Percentiles rank a stretch among this genome's conserved stretches.
Conservation (phyloP, 2,888 invertebrate genomes). For the Drosophila melanosoma region DNA sequence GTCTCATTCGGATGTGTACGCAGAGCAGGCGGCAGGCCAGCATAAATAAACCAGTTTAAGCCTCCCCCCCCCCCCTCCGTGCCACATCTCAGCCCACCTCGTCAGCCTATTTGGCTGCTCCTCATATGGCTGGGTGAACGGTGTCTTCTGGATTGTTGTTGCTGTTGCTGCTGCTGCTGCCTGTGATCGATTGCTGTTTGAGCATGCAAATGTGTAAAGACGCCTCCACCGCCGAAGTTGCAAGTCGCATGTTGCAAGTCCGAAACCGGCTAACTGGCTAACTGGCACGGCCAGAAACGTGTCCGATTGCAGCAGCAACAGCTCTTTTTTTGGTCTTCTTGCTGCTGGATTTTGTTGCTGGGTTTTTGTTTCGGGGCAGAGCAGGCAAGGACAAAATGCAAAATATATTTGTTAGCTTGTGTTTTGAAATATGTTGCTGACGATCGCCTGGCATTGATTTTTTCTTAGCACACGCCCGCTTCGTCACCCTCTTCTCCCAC, state of each 20-base stretch:
- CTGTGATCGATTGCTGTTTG: conserved; percentile 80
- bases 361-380: conserved; percentile 15
- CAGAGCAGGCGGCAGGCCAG: conserved; percentile 40
- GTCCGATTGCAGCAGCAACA: conserved; percentile 58
- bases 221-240: conserved; percentile 73
- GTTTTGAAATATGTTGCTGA: conserved; percentile 75
- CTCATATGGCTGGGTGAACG: conserved; percentile 62
- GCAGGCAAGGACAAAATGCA: conserved; percentile 71
- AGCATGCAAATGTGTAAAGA: conserved; percentile 81
- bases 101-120: conserved; percentile 16
- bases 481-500: not conserved
- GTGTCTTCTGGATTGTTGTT: conserved; percentile 47
- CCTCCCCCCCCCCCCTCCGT: not conserved
- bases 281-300: conserved; percentile 65
- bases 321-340: conserved; percentile 33
- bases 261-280: conserved; percentile 70
- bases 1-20: conserved; percentile 63
- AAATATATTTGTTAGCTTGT: conserved; percentile 76
- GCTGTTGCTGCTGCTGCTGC: conserved; percentile 44
- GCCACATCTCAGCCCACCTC: not conserved
- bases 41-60: conserved; percentile 63
- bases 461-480: conserved; percentile 32
- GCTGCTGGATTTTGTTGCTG: conserved; percentile 5
- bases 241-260: conserved; percentile 54
- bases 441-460: conserved; percentile 77